Conservation (phyloP, 2,113 vertebrate species). For the Antennarius striatus region DNA sequence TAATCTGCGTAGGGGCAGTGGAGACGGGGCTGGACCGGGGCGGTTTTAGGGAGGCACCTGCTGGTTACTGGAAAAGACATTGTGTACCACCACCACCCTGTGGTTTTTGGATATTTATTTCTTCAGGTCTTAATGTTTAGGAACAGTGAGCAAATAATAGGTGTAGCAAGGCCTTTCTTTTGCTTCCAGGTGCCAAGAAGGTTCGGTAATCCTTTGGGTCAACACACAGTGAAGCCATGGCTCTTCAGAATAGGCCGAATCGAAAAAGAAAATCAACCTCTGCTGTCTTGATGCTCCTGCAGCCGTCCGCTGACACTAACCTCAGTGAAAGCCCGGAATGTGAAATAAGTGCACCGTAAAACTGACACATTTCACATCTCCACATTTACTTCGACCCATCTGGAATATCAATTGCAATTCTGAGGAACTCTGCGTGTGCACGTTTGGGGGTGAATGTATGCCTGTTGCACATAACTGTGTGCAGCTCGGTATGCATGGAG, state of each 20-base stretch:
- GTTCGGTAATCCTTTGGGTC: conserved; percentile 54
- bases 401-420: conserved; percentile 48
- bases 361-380: conserved; percentile 45
- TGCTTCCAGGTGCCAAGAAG: conserved; percentile 54
- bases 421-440: conserved; percentile 14
- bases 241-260: conserved; percentile 37
- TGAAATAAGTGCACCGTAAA: conserved; percentile 29
- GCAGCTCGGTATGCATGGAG: conserved; percentile 47
- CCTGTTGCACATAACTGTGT: conserved; percentile 47
- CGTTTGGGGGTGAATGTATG: conserved; percentile 28
- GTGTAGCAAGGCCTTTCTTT: conserved; percentile 59
- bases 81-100: conserved; percentile 58
- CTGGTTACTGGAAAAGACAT: conserved; percentile 72
- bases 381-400: conserved; percentile 38
- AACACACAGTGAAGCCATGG: conserved; percentile 46
- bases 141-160: conserved; percentile 73
- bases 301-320: conserved; percentile 7
- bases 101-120: conserved; percentile 71
- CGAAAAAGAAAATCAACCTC: conserved; percentile 27
- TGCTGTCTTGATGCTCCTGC: conserved; percentile 5
- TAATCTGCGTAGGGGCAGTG: conserved; percentile 50
- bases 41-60: conserved; percentile 62
- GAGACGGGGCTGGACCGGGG: conserved; percentile 21
- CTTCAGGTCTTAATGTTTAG: conserved; percentile 64
- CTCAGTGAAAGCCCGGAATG: conserved; percentile 15